These are phyloP conservation scores for Coendou prehensilis DNA, from an alignment of 2,797 vertebrate species.

Conservation along the genomic window DNA sequence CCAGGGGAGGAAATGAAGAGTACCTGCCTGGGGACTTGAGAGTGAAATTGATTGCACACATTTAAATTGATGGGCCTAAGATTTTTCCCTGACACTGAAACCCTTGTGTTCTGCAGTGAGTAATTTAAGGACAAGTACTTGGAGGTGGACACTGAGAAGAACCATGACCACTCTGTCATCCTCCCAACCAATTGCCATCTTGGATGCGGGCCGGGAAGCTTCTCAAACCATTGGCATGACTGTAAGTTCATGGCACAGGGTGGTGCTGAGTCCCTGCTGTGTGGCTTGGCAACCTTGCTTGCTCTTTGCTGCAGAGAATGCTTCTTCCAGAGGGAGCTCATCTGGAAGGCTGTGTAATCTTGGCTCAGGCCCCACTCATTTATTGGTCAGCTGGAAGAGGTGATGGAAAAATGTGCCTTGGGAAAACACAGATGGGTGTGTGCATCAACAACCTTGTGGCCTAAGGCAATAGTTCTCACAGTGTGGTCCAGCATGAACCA, in stretches of 20 bases:
- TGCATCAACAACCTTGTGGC: neutral
- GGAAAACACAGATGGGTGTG: conserved; percentile 67
- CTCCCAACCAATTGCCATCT: neutral
- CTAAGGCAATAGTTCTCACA: neutral
- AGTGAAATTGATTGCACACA: conserved; percentile 76
- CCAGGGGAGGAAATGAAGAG: conserved; percentile 66
- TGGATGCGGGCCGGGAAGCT: conserved; percentile 40
- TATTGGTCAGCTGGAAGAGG: conserved; percentile 71
- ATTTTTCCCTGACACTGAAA: conserved; percentile 59
- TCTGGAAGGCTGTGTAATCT: conserved; percentile 71
- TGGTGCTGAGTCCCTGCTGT: neutral
- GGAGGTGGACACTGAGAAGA: conserved; percentile 35
- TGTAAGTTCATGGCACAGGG: conserved; percentile 33
- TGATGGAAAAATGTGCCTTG: conserved; percentile 68
- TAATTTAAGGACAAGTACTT: conserved; percentile 63
- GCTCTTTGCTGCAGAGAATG: neutral
- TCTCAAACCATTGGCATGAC: neutral
- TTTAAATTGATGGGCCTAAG: conserved; percentile 67
- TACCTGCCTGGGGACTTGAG: conserved; percentile 34
- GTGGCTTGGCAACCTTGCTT: conserved; percentile 38
- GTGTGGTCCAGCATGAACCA: neutral
- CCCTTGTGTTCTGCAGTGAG: conserved; percentile 14
- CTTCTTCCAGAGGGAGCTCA: conserved; percentile 60
- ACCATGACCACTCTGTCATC: conserved; percentile 43
- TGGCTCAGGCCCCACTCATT: conserved; percentile 72